These are phyloP conservation scores for Coptodon bakossiorum DNA, from an alignment of 2,113 vertebrate genomes.

Conservation along the genomic window DNA sequence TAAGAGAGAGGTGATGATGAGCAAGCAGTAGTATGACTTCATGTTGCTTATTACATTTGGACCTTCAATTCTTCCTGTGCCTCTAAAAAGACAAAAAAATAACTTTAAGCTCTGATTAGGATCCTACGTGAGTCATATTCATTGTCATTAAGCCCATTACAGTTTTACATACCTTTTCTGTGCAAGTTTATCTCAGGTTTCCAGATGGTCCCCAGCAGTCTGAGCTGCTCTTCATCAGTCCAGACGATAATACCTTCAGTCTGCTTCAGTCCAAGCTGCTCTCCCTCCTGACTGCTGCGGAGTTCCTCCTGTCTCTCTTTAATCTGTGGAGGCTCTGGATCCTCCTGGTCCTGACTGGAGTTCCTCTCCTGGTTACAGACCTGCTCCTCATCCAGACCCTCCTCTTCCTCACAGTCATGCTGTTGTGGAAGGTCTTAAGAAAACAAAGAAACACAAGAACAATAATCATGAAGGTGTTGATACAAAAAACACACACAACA, in stretches of 20 bases:
- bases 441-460: not conserved
- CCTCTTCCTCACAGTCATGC: not conserved
- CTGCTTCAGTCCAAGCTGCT: not conserved
- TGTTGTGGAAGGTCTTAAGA: not conserved
- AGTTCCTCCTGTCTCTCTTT: rapidly evolving
- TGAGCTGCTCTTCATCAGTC: not conserved
- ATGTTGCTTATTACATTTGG: not conserved
- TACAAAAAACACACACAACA: not conserved
- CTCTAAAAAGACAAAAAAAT: not conserved
- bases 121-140: not conserved
- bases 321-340: not conserved
- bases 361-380: not conserved
- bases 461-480: rapidly evolving
- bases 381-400: not conserved
- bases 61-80: not conserved
- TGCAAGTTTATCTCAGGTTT: not conserved
- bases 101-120: not conserved
- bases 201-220: not conserved
- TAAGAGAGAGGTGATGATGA: not conserved
- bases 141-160: not conserved
- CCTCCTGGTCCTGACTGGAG: rapidly evolving
- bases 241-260: not conserved
- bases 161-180: not conserved
- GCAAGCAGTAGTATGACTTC: not conserved
- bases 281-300: not conserved